Conservation (phyloP, 2,888 invertebrate genomes). For the Folsomia candida region DNA sequence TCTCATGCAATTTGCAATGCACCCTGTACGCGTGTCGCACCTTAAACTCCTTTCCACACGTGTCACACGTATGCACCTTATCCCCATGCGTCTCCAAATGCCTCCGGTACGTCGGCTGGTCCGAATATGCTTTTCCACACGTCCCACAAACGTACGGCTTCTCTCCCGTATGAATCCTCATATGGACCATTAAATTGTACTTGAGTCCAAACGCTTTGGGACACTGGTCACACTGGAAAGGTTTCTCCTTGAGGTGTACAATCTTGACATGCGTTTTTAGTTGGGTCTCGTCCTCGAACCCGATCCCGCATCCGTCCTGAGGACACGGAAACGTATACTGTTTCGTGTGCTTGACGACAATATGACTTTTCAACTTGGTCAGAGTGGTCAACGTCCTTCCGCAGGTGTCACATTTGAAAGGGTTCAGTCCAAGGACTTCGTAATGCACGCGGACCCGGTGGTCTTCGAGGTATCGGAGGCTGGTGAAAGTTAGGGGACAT, state of each 20-base stretch:
- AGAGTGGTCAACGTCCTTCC: background rate
- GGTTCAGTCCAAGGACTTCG: background rate
- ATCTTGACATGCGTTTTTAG: background rate
- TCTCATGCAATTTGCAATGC: conserved; percentile 21
- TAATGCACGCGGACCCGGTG: background rate
- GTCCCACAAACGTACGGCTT: conserved; percentile 22
- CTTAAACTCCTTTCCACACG: conserved; percentile 26
- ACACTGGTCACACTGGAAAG: background rate
- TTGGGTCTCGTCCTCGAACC: background rate
- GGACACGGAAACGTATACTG: background rate
- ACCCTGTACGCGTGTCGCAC: conserved; percentile 24
- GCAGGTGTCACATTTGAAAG: background rate
- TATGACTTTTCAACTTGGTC: background rate
- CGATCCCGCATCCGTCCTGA: background rate
- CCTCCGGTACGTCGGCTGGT: conserved; percentile 27
- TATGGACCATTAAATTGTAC: background rate
- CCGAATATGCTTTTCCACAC: conserved; percentile 29
- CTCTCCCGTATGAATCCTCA: conserved; percentile 16
- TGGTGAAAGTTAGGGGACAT: background rate
- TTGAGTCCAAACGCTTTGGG: background rate
- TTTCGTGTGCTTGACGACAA: background rate
- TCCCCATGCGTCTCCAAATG: conserved; percentile 34
- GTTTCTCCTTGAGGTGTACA: background rate
- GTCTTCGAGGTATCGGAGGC: background rate
- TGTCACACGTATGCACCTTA: conserved; percentile 17